Evolutionary conservation across 2,797 vertebrate species (phyloP), one percentile per base, ranked within the genome.

Genomic region (Eulemur albifrons): DNA sequence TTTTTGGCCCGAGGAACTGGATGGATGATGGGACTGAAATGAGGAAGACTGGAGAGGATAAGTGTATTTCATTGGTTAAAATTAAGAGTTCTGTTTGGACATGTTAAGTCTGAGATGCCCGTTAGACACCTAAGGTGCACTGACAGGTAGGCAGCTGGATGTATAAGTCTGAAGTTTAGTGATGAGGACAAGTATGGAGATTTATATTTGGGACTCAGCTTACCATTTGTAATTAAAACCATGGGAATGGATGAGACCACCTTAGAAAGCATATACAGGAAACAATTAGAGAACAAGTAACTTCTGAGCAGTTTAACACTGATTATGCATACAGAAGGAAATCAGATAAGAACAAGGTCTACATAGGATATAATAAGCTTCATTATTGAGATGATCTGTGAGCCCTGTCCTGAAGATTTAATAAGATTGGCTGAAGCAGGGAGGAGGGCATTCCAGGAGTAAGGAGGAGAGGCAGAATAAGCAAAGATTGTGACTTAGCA

Each of bases 41-140:
- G 67, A 90, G 17, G 14, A 57, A 80, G 61, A 72, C 21, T 86
- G n/a, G 40, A 67, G n/a, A 77, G 85, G 20, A 32, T 85, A 35
- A 77, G n/a, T 80, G 7, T 50, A 30, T 88, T 73, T 91, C 20
- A 50, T 20, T 83, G 86, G 5, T 88, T 81, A 92, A 93, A 88
- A 79, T n/a, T 15, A 84, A 38, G 80, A 93, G 50, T 88, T 96
- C 9, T 89, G 8, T 96, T 93, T 90, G 73, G 73, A 82, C 21
- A 18, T 67, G 30, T n/a, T 84, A 93, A 85, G 27, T 88, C 48
- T 54, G 32, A 96, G 83, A 69, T 95, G 80, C 27, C 27, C 4
- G 1, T 57, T 86, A 79, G 69, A 91, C 11, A 91, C 18, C 40
- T 27, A 80, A 7, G 9, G 21, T 20, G 23, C 48, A 27, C 21